These are phyloP conservation scores for Drosophila helvetica DNA, from an alignment of 2,888 invertebrate genomes.

Conservation along the genomic window DNA sequence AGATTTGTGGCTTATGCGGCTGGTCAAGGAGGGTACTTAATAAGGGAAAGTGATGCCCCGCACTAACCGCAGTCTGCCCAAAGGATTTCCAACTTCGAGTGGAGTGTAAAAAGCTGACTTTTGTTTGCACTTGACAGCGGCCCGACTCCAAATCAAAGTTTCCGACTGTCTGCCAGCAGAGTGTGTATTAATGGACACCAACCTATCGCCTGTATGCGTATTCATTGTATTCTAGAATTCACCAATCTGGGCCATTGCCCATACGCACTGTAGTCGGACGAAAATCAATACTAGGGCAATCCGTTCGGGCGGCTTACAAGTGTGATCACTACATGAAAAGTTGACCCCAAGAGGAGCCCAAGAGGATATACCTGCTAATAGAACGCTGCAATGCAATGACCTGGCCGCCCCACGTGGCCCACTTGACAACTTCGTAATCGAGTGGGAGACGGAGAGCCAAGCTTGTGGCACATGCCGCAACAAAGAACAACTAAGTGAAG, in stretches of 20 bases:
- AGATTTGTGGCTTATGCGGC: conserved; percentile 47
- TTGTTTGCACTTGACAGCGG: conserved; percentile 49
- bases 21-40: conserved; percentile 40
- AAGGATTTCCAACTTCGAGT: conserved; percentile 36
- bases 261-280: conserved; percentile 27
- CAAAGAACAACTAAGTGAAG: conserved; percentile 48
- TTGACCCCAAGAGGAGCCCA: conserved; percentile 47
- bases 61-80: conserved; percentile 24
- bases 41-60: conserved; percentile 6
- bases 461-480: conserved; percentile 10
- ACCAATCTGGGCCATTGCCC: conserved; percentile 43
- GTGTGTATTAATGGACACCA: conserved; percentile 66
- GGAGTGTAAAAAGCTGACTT: conserved; percentile 17
- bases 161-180: conserved; percentile 15
- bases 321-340: conserved; percentile 65
- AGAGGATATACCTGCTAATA: conserved; percentile 65
- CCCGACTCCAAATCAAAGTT: conserved; percentile 13
- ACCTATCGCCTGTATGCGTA: conserved; percentile 51
- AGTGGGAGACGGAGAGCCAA: conserved; percentile 18
- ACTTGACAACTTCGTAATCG: conserved; percentile 48
- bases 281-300: conserved; percentile 71
- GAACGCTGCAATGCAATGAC: conserved; percentile 58
- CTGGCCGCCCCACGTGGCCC: conserved; percentile 15
- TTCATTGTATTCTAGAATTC: conserved; percentile 33
- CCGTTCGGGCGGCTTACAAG: conserved; percentile 60